Conservation (phyloP, 2,113 vertebrate genomes). For the Myotis yumanensis region DNA sequence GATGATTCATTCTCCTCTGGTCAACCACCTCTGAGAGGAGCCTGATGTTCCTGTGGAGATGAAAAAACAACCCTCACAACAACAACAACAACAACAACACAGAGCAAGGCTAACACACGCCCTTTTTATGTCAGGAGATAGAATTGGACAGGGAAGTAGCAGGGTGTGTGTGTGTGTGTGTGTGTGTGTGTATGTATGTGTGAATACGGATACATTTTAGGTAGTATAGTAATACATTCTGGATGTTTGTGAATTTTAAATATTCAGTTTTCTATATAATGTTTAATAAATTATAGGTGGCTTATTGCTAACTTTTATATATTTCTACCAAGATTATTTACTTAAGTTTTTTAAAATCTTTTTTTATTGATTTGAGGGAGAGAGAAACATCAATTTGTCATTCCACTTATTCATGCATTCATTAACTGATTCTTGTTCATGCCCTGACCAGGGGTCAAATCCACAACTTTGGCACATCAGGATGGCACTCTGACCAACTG, state of each 20-base stretch:
- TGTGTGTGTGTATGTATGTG: background rate
- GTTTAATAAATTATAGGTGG: background rate
- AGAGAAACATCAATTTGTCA: background rate
- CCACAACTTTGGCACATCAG: background rate
- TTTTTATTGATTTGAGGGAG: background rate
- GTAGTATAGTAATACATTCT: background rate
- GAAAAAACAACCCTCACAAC: background rate
- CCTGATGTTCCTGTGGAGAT: background rate
- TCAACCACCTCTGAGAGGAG: background rate
- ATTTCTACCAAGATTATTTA: slow-evolving; percentile 34
- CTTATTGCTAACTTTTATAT: background rate
- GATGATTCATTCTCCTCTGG: background rate
- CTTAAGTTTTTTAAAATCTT: background rate
- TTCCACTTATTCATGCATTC: background rate
- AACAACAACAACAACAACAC: background rate
- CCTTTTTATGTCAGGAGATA: background rate
- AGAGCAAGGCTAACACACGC: background rate
- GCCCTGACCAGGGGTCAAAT: background rate
- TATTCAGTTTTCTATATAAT: slow-evolving; percentile 12
- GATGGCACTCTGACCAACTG: background rate
- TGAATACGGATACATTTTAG: background rate
- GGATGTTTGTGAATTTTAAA: slow-evolving; percentile 23
- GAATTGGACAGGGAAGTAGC: background rate
- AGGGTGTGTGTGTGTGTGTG: background rate
- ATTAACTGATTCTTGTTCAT: background rate